phyloP scores from a whole-genome alignment of 2,113 vertebrate genomes.

The Panurus biarmicus region DNA sequence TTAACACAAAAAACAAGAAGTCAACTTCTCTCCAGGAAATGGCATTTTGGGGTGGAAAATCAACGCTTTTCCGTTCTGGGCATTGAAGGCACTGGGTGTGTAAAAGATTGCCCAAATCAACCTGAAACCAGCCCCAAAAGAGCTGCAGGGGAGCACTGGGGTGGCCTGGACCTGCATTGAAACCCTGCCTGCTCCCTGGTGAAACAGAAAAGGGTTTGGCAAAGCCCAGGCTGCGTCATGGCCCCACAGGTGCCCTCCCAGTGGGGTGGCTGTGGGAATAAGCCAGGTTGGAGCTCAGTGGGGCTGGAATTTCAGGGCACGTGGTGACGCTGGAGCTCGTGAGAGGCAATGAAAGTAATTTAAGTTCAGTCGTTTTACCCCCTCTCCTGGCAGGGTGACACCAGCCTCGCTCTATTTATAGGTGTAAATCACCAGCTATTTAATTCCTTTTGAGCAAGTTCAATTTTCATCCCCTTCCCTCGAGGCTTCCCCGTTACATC shows the following conservation, averaged over 20 bases:
- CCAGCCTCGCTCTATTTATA: background rate
- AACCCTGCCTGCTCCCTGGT: background rate
- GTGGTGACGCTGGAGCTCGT: background rate
- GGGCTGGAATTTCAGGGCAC: background rate
- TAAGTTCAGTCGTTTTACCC: background rate
- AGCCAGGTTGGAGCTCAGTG: accelerated
- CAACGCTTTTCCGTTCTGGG: background rate
- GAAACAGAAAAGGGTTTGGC: background rate
- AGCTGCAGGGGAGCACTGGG: background rate
- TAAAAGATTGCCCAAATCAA: background rate
- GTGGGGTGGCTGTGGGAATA: background rate
- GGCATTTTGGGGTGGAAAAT: background rate
- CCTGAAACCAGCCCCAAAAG: background rate
- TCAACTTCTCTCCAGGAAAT: background rate
- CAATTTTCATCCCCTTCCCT: background rate
- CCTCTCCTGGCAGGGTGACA: background rate
- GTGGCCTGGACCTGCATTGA: background rate
- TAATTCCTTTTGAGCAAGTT: conserved; percentile 13
- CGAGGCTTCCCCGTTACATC: background rate
- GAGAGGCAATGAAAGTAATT: background rate
- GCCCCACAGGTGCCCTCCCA: background rate
- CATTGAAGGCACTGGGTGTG: background rate
- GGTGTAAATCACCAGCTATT: conserved; percentile 6
- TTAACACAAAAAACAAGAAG: background rate
- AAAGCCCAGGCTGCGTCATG: background rate